Conservation (phyloP, 2,797 vertebrate genomes). For the Scolopax bukidnonensis region DNA sequence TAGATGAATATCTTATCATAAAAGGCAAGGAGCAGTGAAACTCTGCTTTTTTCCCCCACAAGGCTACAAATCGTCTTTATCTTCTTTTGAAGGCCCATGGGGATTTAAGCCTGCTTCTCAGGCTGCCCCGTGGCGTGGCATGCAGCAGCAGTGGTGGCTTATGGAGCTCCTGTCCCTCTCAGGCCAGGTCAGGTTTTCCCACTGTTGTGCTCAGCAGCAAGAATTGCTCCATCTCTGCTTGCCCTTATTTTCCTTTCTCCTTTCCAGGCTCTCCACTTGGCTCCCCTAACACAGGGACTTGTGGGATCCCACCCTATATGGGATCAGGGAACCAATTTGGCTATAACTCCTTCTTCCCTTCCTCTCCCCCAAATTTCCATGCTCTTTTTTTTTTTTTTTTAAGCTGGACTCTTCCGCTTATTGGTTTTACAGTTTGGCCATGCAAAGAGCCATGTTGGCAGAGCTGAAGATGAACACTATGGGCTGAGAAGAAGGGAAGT, state of each 20-base stretch:
- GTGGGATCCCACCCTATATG: neutral
- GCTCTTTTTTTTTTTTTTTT: neutral
- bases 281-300: neutral
- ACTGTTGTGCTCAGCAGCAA: neutral
- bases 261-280: accelerated
- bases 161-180: neutral
- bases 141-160: neutral
- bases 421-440: neutral
- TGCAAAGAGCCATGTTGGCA: neutral
- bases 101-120: neutral
- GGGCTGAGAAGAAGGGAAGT: neutral
- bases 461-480: neutral
- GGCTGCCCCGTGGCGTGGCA: neutral
- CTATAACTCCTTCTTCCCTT: neutral
- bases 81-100: neutral
- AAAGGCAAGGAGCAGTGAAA: neutral
- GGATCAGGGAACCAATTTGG: neutral
- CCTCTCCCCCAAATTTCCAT: neutral
- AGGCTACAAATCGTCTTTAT: neutral
- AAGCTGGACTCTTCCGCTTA: neutral
- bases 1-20: neutral
- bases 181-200: neutral
- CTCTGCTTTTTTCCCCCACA: neutral
- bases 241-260: neutral
- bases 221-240: neutral